Conservation (phyloP, 2,888 invertebrate genomes). For the Therioaphis trifolii region DNA sequence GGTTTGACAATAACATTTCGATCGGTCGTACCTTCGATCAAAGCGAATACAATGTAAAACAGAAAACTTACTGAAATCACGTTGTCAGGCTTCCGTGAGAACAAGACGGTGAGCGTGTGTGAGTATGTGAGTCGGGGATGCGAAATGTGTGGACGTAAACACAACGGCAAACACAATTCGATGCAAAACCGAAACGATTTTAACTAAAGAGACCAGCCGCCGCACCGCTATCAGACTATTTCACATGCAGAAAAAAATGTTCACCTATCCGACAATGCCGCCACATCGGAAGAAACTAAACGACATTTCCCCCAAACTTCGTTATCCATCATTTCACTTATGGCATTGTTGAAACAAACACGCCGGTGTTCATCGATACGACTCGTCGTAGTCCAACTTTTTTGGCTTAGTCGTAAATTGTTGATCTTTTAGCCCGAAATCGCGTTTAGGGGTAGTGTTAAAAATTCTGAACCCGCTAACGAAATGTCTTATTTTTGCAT, state of each 20-base stretch:
- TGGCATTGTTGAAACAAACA: too few relatives aligned
- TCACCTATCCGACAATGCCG: slow-evolving; percentile 48
- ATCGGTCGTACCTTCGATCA: too few relatives aligned
- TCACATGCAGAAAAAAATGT: slow-evolving; percentile 47
- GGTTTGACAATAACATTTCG: slow-evolving; percentile 31
- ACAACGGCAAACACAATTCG: slow-evolving; percentile 31
- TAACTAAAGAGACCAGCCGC: slow-evolving; percentile 45
- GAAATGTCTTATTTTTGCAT: too few relatives aligned
- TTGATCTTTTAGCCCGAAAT: too few relatives aligned
- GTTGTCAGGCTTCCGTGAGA: slow-evolving; percentile 39
- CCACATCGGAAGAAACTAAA: not conserved
- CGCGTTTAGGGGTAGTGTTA: too few relatives aligned
- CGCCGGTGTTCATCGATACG: too few relatives aligned
- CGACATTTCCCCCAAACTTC: not conserved
- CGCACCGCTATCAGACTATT: slow-evolving; percentile 51
- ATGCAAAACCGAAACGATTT: slow-evolving; percentile 57
- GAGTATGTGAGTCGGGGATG: not conserved
- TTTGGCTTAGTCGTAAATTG: too few relatives aligned
- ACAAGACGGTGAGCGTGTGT: too few relatives aligned
- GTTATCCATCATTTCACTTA: too few relatives aligned
- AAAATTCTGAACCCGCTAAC: too few relatives aligned
- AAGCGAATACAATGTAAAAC: too few relatives aligned
- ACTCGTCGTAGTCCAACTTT: too few relatives aligned
- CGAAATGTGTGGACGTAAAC: slow-evolving; percentile 1
- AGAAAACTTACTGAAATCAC: slow-evolving; percentile 56